Evolutionary conservation across 2,888 invertebrate species (phyloP).

Genomic region (Tillus elongatus): DNA sequence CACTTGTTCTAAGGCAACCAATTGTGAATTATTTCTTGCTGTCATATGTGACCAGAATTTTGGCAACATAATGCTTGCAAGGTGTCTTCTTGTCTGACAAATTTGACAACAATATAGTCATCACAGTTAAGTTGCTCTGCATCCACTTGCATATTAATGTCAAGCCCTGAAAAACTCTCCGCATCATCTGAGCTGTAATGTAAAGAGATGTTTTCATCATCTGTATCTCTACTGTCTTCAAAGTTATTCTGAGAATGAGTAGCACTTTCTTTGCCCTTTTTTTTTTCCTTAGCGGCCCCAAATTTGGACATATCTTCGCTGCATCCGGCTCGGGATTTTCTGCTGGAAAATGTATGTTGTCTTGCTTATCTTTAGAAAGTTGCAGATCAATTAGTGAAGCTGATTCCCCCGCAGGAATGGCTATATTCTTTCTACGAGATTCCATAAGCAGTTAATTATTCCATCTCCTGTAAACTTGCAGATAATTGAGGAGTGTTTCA

Average conservation of each 20-base stretch:
- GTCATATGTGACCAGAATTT: constrained; percentile 1
- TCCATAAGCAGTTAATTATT: constrained; percentile 7
- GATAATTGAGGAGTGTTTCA: constrained; percentile 8
- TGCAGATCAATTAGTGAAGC: constrained; percentile 8
- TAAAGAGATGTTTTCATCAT: too few species aligned
- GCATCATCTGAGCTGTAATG: constrained; percentile 5
- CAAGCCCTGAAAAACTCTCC: constrained; percentile 6
- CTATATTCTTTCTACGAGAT: constrained; percentile 11
- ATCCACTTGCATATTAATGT: constrained; percentile 9
- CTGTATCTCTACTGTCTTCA: too few species aligned
- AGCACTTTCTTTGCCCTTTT: too few species aligned
- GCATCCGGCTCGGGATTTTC: constrained; percentile 8
- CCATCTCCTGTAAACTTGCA: constrained; percentile 4
- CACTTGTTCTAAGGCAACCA: too few species aligned
- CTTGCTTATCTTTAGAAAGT: constrained; percentile 6
- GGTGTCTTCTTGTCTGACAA: constrained; percentile 6
- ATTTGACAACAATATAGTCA: constrained; percentile 5
- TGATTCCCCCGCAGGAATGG: constrained; percentile 10
- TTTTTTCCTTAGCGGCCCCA: too few species aligned
- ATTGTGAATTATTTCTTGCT: constrained; percentile 3
- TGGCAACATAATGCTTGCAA: constrained; percentile 5
- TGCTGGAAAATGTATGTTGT: constrained; percentile 1
- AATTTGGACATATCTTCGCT: constrained; percentile 10
- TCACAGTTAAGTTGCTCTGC: constrained; percentile 8
- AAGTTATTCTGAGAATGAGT: too few species aligned